Base-by-base conservation (phyloP, 1,140 invertebrate species). In the Lasioglossum baleicum region DNA sequence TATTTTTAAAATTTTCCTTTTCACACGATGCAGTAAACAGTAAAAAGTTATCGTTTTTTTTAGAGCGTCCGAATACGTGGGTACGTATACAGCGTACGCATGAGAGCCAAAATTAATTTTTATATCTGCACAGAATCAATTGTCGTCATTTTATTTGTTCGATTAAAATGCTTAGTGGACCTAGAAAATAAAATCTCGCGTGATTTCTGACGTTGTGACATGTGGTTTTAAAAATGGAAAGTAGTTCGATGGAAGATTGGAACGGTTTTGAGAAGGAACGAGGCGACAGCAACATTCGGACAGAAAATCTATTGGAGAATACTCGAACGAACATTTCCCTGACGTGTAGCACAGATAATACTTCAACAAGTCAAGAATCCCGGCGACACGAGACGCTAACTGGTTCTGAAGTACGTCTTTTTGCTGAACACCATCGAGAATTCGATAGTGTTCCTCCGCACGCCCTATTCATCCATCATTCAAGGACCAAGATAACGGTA, bases 391-490 rank as follows among this genome's bases (percentile, higher is more conserved):
- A 22, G 66, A 58, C 6, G 48, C 51, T 67, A 53, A 48, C 42
- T 31, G 40, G 40, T 56, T 74, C 73, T 22, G 35, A 73, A 74
- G 65, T 67, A 22, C 42, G 35, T 85, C 73, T 79, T 82, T 82
- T 83, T 65, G 53, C 70, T 44, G 68, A 65, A 70, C 56, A 58
- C 15, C 63, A 13, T 64, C 51, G 31, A 63, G 61, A 35, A 75
- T 58, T 65, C 76, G 76, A 83, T 83, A 76, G 73, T 76, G 72
- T 66, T 83, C 51, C 72, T 87, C 80, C 74, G 69, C 85, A 75
- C 76, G 76, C 82, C 82, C 82, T 83, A 73, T 81, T 63, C 85
- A 87, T 87, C 80, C 75, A 87, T 87, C 86, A 87, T 84, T 53
- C 70, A 31, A 51, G 80, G 69, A 68, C 71, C 80, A 67, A 65